Evolutionary conservation across 2,888 invertebrate species (phyloP), one percentile per base, ranked within the genome.

Genomic region (Malachius bipustulatus): DNA sequence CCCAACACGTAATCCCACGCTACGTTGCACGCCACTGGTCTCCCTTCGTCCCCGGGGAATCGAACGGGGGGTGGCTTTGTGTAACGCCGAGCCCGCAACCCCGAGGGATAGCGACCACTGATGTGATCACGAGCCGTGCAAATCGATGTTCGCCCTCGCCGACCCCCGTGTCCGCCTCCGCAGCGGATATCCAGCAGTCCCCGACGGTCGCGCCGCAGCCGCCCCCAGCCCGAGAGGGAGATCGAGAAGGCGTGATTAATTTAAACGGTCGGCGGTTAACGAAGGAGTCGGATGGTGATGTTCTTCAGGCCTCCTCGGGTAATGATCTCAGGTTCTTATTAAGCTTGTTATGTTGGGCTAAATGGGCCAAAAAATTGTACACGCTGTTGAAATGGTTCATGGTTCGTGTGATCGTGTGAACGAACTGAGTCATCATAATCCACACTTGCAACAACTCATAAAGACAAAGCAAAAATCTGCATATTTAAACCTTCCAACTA

Each of bases 101-200:
- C 47, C 45, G 47, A 45, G 57, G 54, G 49, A 55, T 56, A 59
- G 57, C 57, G 57, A 57, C 55, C 55, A 56, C 56, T 58, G 57
- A 57, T 56, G 56, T 56, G 59, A 59, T 60, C 60, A 59, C 57
- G 55, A 57, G 50, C 55, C 57, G 58, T 59, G 57, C 57, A 59
- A 60, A 60, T 60, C 59, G 60, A 60, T 60, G 60, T 59, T 57
- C 57, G 56, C 50, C 56, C 52, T 50, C 50, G 44, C 50, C 44
- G 46, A 38, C 34, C 37, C 36, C 34, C 14, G 14, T 33, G n/a
- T 28, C 34, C 14, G 4, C 30, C 15, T 35, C 26, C 27, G 26
- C 28, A 35, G 36, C 34, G 36, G 32, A 32, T 36, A n/a, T n/a
- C n/a, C n/a, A n/a, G n/a, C n/a, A n/a, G n/a, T n/a, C n/a, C n/a